Base-by-base conservation (phyloP, 1,140 invertebrate species). In the Hetaerina americana region DNA sequence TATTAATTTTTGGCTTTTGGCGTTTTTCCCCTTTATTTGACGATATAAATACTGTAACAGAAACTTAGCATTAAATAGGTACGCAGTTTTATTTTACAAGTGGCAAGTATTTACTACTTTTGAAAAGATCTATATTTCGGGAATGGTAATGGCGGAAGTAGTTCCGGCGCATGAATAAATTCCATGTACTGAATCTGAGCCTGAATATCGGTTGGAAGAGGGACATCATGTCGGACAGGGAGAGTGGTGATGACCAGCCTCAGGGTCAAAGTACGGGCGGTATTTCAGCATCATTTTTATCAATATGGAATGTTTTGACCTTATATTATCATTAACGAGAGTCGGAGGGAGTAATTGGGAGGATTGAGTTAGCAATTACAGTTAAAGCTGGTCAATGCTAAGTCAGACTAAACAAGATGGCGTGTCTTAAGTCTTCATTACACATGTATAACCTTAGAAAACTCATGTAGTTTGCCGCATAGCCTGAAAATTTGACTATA, bases 181-280 rank as follows among this genome's bases (percentile, higher is more conserved):
- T 76, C 74, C 72, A 72, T 72, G 71, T 49, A 73, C 68, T 71
- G 69, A 74, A 75, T 74, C 74, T 68, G 73, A 76, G 75, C 75
- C 72, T 75, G 75, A 76, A 77, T 57, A 78, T 76, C 74, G 75
- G 74, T 76, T 76, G 75, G 73, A 77, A 74, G 77, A 76, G 75
- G 75, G 74, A 80, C 76, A 80, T 75, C 76, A 85, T 85, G 84
- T 85, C 84, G 79, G 84, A 85, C 80, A 83, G 82, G 75, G 84
- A 85, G 79, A 85, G 84, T 78, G 82, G 84, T 77, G 84, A 85
- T 81, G 84, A 85, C 77, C 83, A 85, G 78, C 82, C 81, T 76
- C 80, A 79, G 77, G 78, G 78, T 71, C 84, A 83, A 82, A 85
- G 84, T 84, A 82, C 81, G 83, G 73, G 25, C 66, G 49, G 66